Evolutionary conservation across 1,140 invertebrate genomes (phyloP).

Genomic region (Penaeus chinensis): DNA sequence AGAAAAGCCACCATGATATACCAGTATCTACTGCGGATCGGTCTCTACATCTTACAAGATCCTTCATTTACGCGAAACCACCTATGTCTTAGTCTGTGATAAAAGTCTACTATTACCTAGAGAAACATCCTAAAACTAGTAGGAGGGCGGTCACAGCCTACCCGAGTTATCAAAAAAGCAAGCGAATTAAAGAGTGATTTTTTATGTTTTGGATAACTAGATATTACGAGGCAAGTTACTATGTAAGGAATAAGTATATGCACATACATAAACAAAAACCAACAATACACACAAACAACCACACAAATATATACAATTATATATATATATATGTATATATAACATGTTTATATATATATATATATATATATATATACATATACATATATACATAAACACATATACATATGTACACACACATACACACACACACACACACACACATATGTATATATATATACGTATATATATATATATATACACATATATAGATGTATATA

Average conservation of each 20-base stretch:
- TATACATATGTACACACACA: too few species aligned
- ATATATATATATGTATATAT: too few species aligned
- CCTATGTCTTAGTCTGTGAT: conserved; percentile 32
- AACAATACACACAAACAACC: not conserved
- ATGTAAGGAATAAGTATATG: not conserved
- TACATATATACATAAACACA: too few species aligned
- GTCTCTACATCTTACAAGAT: conserved; percentile 36
- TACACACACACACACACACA: too few species aligned
- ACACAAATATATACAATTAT: too few species aligned
- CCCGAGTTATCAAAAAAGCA: not conserved
- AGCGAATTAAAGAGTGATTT: not conserved
- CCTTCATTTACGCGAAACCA: conserved; percentile 46
- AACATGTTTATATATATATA: too few species aligned
- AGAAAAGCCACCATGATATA: too few species aligned
- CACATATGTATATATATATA: too few species aligned
- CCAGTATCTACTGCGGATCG: conserved; percentile 38
- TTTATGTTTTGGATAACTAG: conserved; percentile 2
- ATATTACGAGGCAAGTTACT: not conserved
- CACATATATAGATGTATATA: too few species aligned
- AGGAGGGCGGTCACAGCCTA: not conserved
- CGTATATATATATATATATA: too few species aligned
- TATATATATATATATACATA: too few species aligned
- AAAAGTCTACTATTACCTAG: conserved; percentile 44
- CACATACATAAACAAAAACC: not conserved
- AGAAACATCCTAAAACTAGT: conserved; percentile 33